Conservation (phyloP, 2,888 invertebrate species). For the Machimus rusticus region DNA sequence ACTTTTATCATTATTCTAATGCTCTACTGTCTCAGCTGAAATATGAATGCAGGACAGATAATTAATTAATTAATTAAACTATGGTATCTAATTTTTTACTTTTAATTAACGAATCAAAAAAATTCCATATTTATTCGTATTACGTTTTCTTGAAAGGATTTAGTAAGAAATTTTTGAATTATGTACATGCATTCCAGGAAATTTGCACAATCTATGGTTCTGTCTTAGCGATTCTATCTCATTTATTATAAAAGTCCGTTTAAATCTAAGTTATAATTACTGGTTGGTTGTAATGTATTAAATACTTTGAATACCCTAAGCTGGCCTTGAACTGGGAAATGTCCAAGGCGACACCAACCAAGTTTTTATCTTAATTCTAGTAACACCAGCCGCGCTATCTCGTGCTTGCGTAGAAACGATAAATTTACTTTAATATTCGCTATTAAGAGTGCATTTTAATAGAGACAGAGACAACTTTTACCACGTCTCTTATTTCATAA, state of each 20-base stretch:
- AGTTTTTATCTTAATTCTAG: not conserved
- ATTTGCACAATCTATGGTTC: not conserved
- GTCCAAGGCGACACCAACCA: not conserved
- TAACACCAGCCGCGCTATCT: not conserved
- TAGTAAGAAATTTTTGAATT: no score
- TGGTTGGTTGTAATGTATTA: not conserved
- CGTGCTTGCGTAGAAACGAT: not conserved
- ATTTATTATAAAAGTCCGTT: not conserved
- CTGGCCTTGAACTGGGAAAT: not conserved
- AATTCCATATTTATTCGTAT: no score
- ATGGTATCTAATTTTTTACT: no score
- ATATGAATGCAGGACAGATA: no score
- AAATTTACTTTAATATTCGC: not conserved
- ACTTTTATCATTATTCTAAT: no score
- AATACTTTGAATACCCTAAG: not conserved
- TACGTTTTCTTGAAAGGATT: no score
- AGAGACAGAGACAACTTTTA: not conserved
- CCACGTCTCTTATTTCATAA: not conserved
- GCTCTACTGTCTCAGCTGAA: no score
- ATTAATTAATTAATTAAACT: no score
- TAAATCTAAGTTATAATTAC: not conserved
- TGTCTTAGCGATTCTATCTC: no score
- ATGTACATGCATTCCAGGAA: not conserved
- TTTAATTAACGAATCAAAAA: no score
- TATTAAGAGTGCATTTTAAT: not conserved